Conservation (phyloP, 2,797 vertebrate species). For the Rhadinocentrus ornatus region DNA sequence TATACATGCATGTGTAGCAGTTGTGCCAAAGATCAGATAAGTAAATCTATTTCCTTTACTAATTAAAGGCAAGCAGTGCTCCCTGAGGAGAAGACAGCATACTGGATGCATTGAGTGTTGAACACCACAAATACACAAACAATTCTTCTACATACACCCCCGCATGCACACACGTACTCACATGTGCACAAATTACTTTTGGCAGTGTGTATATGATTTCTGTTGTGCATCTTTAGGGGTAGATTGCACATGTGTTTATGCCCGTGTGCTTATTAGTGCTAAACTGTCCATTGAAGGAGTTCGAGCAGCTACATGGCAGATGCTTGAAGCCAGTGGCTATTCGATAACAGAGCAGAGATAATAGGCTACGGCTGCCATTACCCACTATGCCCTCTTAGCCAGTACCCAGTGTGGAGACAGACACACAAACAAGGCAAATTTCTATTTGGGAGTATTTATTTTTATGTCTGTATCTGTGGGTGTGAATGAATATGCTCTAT, state of each 20-base stretch:
- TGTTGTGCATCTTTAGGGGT: slow-evolving; percentile 57
- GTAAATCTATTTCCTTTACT: slow-evolving; percentile 75
- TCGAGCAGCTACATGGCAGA: slow-evolving; percentile 71
- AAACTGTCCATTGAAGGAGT: slow-evolving; percentile 71
- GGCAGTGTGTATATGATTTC: slow-evolving; percentile 61
- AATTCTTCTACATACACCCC: slow-evolving; percentile 26
- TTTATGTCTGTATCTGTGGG: slow-evolving; percentile 46
- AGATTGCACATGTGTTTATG: slow-evolving; percentile 36
- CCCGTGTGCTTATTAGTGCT: slow-evolving; percentile 51
- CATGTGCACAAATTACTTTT: slow-evolving; percentile 64
- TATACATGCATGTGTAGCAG: slow-evolving; percentile 18
- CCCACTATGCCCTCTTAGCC: slow-evolving; percentile 77
- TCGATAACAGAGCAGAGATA: slow-evolving; percentile 80
- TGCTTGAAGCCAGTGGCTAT: slow-evolving; percentile 80
- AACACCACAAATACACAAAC: slow-evolving; percentile 46
- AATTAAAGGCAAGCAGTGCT: slow-evolving; percentile 71
- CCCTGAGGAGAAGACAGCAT: slow-evolving; percentile 51
- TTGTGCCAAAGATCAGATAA: slow-evolving; percentile 72
- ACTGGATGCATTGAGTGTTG: slow-evolving; percentile 49
- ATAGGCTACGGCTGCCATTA: slow-evolving; percentile 76
- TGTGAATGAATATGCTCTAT: slow-evolving; percentile 40
- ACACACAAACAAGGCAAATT: slow-evolving; percentile 56
- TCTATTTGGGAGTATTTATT: slow-evolving; percentile 35
- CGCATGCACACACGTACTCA: slow-evolving; percentile 33
- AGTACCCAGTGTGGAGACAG: slow-evolving; percentile 70